phyloP scores from a whole-genome alignment of 2,888 invertebrate genomes.

The Epinotia demarniana region DNA sequence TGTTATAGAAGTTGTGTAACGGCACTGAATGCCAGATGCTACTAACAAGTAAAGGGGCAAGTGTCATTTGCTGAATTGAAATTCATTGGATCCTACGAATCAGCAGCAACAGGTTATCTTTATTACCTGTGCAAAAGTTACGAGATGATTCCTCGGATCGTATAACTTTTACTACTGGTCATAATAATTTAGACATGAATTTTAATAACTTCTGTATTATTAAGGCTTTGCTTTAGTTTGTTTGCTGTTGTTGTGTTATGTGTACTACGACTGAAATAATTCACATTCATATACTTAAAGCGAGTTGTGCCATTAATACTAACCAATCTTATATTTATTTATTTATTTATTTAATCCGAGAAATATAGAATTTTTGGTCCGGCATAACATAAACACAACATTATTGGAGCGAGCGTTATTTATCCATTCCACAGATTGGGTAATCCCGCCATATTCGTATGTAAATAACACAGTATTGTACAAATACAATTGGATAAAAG shows the following conservation, averaged over 20 bases:
- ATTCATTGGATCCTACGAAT: slow-evolving; percentile 36
- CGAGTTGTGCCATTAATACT: slow-evolving; percentile 7
- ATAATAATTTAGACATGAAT: neutral
- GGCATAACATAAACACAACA: slow-evolving; percentile 27
- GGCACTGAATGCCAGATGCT: slow-evolving; percentile 31
- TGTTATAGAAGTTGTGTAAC: slow-evolving; percentile 35
- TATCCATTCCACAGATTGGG: slow-evolving; percentile 29
- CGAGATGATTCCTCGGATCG: slow-evolving; percentile 1
- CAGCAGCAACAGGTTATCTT: slow-evolving; percentile 42
- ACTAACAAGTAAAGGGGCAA: slow-evolving; percentile 37
- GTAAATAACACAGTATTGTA: slow-evolving; percentile 40
- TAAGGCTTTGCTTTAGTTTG: no score
- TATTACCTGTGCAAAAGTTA: slow-evolving; percentile 29
- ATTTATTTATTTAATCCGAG: no score
- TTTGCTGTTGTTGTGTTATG: no score
- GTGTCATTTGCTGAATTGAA: slow-evolving; percentile 40
- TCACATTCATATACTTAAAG: neutral
- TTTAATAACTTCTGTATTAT: neutral
- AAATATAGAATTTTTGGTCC: slow-evolving; percentile 23
- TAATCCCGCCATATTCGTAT: slow-evolving; percentile 35
- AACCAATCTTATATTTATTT: no score
- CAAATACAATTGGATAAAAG: slow-evolving; percentile 40
- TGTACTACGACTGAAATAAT: neutral
- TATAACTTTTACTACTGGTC: slow-evolving; percentile 19
- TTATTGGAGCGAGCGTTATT: slow-evolving; percentile 28